Base-by-base conservation (phyloP, 1,140 invertebrate genomes). In the Zaprionus kolodkinae region DNA sequence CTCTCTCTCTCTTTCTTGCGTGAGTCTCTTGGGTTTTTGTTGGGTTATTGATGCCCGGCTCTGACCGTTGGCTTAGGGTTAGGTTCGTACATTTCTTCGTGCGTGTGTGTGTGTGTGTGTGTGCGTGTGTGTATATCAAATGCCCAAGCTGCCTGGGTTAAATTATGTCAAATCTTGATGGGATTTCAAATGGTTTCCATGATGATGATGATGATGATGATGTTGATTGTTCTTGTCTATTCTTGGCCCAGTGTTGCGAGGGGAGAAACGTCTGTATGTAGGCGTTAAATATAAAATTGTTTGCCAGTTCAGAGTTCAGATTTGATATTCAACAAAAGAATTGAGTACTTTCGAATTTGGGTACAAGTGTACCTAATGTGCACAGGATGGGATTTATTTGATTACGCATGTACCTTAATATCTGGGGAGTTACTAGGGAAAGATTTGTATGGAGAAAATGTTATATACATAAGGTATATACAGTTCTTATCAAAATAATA, bases 161-260 rank as follows among this genome's bases (percentile, higher is more conserved):
- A 75, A 71, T 88, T 88, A 89, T 88, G 85, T 88, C 84, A 88
- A 88, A 88, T 89, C 85, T 89, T 88, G 88, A 88, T 84, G 85
- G 80, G 77, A 74, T 88, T 88, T 56, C 77, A 88, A 84, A 80
- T 83, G 73, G 72, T 73, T 25, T 50, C 45, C 17, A 11, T 25
- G 45, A 21, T 50, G 45, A 25, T 50, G 45, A 48, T 48, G n/a
- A 48, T 48, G 40, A 45, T 45, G 40, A 45, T 9, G 33, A 35
- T 35, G 40, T 45, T 45, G 40, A 45, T 45, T 45, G 40, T 45
- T 45, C 40, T 50, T 25, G 15, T 21, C 45, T 50, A 50, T 50
- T 50, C 45, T 50, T 50, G 45, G 45, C 45, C 17, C 45, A 45
- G 7, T 50, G 21, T 1, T 1, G 45, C 45, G 45, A 50, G 45